Evolutionary conservation across 2,797 vertebrate genomes (phyloP), one percentile per base, ranked within the genome.

Genomic region (Acropternis orthonyx): DNA sequence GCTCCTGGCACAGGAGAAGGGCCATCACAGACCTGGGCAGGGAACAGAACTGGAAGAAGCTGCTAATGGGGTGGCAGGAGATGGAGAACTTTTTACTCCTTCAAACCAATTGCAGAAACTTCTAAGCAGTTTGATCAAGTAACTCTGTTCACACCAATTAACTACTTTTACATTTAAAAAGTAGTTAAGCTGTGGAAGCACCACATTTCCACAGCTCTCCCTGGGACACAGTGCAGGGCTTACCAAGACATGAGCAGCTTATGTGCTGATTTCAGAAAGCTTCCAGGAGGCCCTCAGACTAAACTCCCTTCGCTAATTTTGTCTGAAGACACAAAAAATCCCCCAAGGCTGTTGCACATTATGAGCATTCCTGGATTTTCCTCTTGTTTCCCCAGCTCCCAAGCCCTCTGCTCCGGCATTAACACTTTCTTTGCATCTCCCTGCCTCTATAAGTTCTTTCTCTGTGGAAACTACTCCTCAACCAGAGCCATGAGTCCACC

Each of bases 251-350:
- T 39, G 55, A 81, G 78, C 30, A 62, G 39, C 27, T 66, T 32
- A 28, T 12, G 13, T 17, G 52, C 44, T 36, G 46, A 90, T 54
- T 93, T 37, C 61, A 79, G 36, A 1, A 2, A 86, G 71, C 82
- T 75, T 83, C 75, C 79, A 81, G 74, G 19, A 93, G 43, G 43
- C 80, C 28, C 39, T 75, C 58, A 85, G 67, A 92, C 62, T 52
- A 48, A 93, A 84, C 24, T 73, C 48, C 43, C 72, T 56, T 49
- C 68, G 27, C 72, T 56, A 36, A 55, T 77, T 79, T 74, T 79
- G 39, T 74, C 78, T 82, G 72, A 92, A 93, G 71, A 94, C 81
- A 61, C 39, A 84, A 73, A 85, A 88, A 78, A 46, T 56, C n/a
- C 56, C 78, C 75, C 78, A 82, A 79, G 86, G 81, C 78, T 79